Evolutionary conservation across 2,113 vertebrate species (phyloP), one percentile per base, ranked within the genome.

Genomic region (Elephantulus edwardii): DNA sequence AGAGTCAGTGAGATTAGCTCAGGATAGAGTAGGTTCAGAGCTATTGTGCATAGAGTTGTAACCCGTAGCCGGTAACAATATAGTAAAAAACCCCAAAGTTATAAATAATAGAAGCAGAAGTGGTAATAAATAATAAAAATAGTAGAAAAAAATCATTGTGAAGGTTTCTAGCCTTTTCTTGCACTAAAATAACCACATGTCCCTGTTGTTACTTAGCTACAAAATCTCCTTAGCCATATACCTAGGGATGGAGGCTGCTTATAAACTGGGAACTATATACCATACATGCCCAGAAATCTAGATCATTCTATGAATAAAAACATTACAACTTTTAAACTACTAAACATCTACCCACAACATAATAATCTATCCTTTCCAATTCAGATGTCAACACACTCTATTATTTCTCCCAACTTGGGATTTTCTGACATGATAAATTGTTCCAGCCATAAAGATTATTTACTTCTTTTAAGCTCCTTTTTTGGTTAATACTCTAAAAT

Each of bases 231-330:
- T 14, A 62, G 14, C 30, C 1, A 14, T 2, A 62, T 4, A 62
- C 60, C 33, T 62, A 2, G 30, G 30, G 33, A 62, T 1, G 19
- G 60, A 62, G 30, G 28, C 30, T 13, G 30, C 33, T 12, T 14
- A 30, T 33, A 33, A 62, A 8, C 30, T 62, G 14, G 60, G 30
- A 14, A 10, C 58, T 60, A 26, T 96, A 87, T 95, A 95, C 89
- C 77, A 96, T 91, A 96, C 91, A 97, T 96, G 91, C 80, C 91
- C 88, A 96, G 91, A 98, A 97, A 97, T 94, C 60, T 90, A 97
- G 97, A 95, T 96, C 83, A 95, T 93, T 90, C 90, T 94, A 94
- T 95, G 97, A 98, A 97, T 96, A 96, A 97, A 97, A 97, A 93
- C 74, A 96, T 86, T 94, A 56, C 85, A 94, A 96, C 84, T 96